Percentiles rank a stretch among this genome's conserved stretches.
Evolutionary conservation across 1,140 invertebrate species (phyloP).

Genomic region (Pachypeltis micranthus): DNA sequence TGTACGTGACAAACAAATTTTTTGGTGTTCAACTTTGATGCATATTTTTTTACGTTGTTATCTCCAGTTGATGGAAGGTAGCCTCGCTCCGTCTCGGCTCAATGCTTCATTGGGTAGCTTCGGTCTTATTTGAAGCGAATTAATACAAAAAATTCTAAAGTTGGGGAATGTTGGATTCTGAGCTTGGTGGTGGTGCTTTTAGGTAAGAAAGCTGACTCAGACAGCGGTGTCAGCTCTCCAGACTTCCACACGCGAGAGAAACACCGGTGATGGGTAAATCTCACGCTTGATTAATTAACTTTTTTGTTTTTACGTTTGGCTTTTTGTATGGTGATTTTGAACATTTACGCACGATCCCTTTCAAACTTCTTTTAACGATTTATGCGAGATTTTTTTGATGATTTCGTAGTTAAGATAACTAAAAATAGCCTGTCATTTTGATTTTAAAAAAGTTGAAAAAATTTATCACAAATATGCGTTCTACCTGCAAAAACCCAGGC

Average conservation of each 20-base stretch:
- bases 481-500: too few species aligned
- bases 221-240: conserved; percentile 16
- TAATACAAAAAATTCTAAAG: too few species aligned
- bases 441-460: too few species aligned
- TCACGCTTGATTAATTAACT: not conserved
- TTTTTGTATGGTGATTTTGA: not conserved
- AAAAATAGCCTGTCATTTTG: too few species aligned
- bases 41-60: too few species aligned
- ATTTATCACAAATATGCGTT: too few species aligned
- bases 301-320: not conserved
- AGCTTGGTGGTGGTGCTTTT: conserved; percentile 20
- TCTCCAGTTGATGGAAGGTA: not conserved
- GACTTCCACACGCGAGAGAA: conserved; percentile 17
- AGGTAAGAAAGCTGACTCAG: conserved; percentile 18
- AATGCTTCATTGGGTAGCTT: conserved; percentile 1
- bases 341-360: not conserved
- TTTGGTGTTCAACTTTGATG: too few species aligned
- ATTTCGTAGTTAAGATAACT: not conserved
- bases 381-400: not conserved
- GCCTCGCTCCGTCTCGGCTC: not conserved
- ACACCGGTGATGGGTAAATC: conserved; percentile 18
- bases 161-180: conserved; percentile 8
- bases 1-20: too few species aligned
- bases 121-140: too few species aligned
- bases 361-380: not conserved